Base-by-base conservation (phyloP, 2,888 invertebrate species). In the Junonia oenone region DNA sequence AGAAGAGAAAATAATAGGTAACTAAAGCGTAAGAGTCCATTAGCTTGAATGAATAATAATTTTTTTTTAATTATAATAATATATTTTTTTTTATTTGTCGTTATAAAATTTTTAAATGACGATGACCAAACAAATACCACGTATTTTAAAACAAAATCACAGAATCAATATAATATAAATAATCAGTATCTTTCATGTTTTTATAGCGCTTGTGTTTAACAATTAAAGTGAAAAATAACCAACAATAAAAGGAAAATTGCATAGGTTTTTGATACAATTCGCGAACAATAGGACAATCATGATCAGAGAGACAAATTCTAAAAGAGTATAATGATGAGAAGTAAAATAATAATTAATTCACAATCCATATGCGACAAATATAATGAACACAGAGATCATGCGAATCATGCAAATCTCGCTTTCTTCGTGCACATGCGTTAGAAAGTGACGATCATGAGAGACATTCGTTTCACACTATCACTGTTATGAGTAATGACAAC, bases 371-470 rank as follows among this genome's bases (percentile, higher is more conserved):
- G 43, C 51, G 17, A 55, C 55, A 48, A 40, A 40, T 38, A 33
- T 48, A 35, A 43, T 43, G 27, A 26, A 59, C 31, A 59, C 31
- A 46, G 52, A 55, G 49, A 27, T 55, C 58, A 71, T 74, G 73
- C 62, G 59, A 66, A 67, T 69, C 62, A 67, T 67, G 64, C 59
- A 63, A 69, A 71, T 66, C 57, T 68, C 68, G 64, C 71, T 77
- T 75, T 75, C 74, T 64, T 69, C 60, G 38, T 56, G 58, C 66
- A 68, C 62, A 66, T 65, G 66, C 64, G 65, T 62, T 72, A 73
- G 78, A 80, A 76, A 80, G 77, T 70, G 63, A 22, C 35, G 31
- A 51, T 50, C 48, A 48, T 47, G 47, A 2, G 53, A 37, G 35
- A 55, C 50, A 56, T 56, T 58, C 29, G 50, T 52, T 50, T 57